These are phyloP conservation scores for Pipistrellus nathusii DNA, from an alignment of 2,797 vertebrate species.

Conservation along the genomic window DNA sequence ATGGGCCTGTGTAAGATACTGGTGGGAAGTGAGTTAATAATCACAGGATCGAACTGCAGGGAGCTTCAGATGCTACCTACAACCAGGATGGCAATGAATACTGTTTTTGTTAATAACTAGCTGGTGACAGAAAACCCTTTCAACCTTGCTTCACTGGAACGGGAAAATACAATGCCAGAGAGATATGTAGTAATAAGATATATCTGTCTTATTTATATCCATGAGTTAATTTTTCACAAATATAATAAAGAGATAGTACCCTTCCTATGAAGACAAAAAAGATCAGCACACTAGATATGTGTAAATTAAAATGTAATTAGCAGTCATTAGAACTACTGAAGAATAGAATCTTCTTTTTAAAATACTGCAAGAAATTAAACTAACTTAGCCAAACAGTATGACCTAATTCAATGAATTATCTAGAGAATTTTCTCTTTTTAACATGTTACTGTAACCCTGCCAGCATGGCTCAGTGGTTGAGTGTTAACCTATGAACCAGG, in stretches of 20 bases:
- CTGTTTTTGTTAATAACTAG: constrained; percentile 82
- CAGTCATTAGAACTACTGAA: neutral
- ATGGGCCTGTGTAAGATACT: constrained; percentile 79
- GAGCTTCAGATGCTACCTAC: constrained; percentile 65
- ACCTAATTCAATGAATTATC: constrained; percentile 13
- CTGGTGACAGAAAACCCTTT: constrained; percentile 77
- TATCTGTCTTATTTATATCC: constrained; percentile 32
- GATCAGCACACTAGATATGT: neutral
- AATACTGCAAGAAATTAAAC: constrained; percentile 3
- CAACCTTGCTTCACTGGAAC: constrained; percentile 46
- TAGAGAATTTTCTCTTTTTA: constrained; percentile 25
- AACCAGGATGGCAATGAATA: constrained; percentile 31
- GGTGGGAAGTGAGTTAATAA: constrained; percentile 77
- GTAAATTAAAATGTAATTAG: constrained; percentile 7
- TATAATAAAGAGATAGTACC: constrained; percentile 10
- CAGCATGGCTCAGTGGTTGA: too few species aligned
- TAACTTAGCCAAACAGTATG: neutral
- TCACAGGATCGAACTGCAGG: constrained; percentile 62
- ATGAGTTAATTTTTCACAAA: constrained; percentile 53
- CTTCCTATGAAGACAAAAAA: neutral
- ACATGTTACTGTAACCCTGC: neutral
- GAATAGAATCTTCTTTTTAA: neutral
- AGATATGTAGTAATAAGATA: constrained; percentile 2
- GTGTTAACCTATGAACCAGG: too few species aligned
- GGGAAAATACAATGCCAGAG: constrained; percentile 60